Base-by-base conservation (phyloP, 2,113 vertebrate genomes). In the Antigone vipio region DNA sequence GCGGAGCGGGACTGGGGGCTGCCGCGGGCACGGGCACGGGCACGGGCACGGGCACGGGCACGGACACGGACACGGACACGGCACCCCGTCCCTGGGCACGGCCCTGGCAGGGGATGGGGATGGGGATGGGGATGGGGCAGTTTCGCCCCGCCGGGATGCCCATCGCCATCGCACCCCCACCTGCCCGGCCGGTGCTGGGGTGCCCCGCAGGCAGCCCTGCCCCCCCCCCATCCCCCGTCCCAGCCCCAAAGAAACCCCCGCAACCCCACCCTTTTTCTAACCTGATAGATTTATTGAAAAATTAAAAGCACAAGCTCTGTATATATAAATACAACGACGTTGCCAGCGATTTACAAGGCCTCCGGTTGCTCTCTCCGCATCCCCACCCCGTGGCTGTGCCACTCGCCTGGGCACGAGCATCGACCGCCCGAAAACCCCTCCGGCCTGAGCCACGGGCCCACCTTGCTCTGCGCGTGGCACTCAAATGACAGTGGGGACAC, bases 231-330 rank as follows among this genome's bases (percentile, higher is more conserved):
- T 27, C 2, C 6, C 11, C 8, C 9, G 77, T n/a, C 44, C 80
- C n/a, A 12, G 17, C 47, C 66, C 58, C 5, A 0, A 69, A 40
- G 45, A 69, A 40, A 24, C 4, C 6, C 17, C 66, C 26, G 29
- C 5, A 30, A 8, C 1, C 1, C 0, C 60, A 60, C 17, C 23
- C 42, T 34, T 85, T 77, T 85, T 63, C 92, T 89, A 94, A 91
- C 63, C 76, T 95, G 94, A 97, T 91, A 59, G 97, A 97, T 99
- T 98, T 99, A 99, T 99, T 99, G 98, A 98, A 99, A 99, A 99
- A 99, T 98, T 98, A 99, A 99, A 99, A 98, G 98, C 98, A 97
- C 98, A 98, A 98, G 97, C 98, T 98, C 98, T 98, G 95, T 98
- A 96, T 98, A 98, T 99, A 98, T 98, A 99, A 99, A 99, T 98